Base-by-base conservation (phyloP, 1,140 invertebrate genomes). In the Brachionus plicatilis region DNA sequence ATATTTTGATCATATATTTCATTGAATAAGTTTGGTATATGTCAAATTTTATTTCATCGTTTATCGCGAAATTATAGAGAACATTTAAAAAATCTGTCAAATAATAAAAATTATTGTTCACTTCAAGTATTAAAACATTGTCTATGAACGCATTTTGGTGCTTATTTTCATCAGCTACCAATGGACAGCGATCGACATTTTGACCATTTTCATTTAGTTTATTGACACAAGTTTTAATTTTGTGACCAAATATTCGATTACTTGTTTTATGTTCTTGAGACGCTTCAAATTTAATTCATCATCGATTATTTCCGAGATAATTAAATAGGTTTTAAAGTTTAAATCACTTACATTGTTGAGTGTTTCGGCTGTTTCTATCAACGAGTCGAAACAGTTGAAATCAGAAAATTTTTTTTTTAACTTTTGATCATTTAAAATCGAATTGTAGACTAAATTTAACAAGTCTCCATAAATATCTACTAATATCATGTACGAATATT, bases 31-130 rank as follows among this genome's bases (percentile, higher is more conserved):
- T 78, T 33, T 78, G 43, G 11, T 50, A 78, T 33, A 78, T 78
- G 24, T 78, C 75, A 47, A 27, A 56, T 56, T 78, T 78, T 8
- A 45, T 78, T 47, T 29, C 27, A 56, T 78, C 75, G 17, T 78
- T 78, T 56, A 78, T 47, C 8, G 75, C 75, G 5, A 47, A 78
- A 37, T 78, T 78, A 56, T 47, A 78, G 5, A 78, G 50, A 37
- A 78, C 75, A 33, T 27, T 78, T 50, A 78, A 78, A 78, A 78
- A 50, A 50, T 78, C 75, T 37, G 43, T 78, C 14, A 78, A 29
- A 56, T 50, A 78, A 78, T 50, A 78, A 78, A 50, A 78, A 29
- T 78, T 47, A 17, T 33, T 56, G 17, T 78, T 78, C 1, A 78
- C n/a, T 24, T 78, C 50, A 33, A 78, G 1, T 29, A 78, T 56